Evolutionary conservation across 2,113 vertebrate species (phyloP), one percentile per base, ranked within the genome.

Genomic region (Collichthys lucidus): DNA sequence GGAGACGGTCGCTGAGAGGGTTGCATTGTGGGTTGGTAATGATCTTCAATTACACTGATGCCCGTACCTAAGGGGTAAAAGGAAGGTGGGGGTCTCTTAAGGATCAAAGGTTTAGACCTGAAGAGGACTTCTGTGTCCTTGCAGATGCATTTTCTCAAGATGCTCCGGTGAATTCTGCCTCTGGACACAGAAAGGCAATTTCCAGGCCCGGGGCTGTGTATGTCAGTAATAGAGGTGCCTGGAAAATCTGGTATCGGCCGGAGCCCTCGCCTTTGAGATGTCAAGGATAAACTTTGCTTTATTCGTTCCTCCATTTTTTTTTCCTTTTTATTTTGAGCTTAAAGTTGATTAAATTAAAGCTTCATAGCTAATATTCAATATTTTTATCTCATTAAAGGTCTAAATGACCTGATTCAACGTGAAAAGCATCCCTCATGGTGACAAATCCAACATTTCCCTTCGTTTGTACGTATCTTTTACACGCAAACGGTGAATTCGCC

Each of bases 21-120:
- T 92, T 90, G 93, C 90, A 94, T 95, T 95, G 94, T 95, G 86
- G 88, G 84, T 87, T 71, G 59, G 91, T 95, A 96, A 95, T 96
- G 93, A 96, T 94, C 92, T 94, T 92, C 94, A 95, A 95, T 96
- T 96, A 95, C 92, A 79, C 83, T 94, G 93, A 95, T 94, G 92
- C 92, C 89, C 88, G 75, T 83, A 87, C 92, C 89, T 75, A 79
- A 88, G 91, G 90, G 92, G 67, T 89, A 86, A 90, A 86, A 85
- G 86, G 74, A 87, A 87, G 86, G 86, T 86, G 90, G 91, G 87
- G 89, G 86, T 92, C 88, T 92, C 88, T 94, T 92, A 81, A 93
- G 92, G 93, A 95, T 95, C 94, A 96, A 95, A 95, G 94, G 91
- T 85, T 93, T 77, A 69, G 90, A 93, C 92, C 93, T 92, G 73